A percentile compares a stretch with the other conserved stretches of the same genome.
phyloP scores from a whole-genome alignment of 2,113 vertebrate genomes.

The Vulpes vulpes region DNA sequence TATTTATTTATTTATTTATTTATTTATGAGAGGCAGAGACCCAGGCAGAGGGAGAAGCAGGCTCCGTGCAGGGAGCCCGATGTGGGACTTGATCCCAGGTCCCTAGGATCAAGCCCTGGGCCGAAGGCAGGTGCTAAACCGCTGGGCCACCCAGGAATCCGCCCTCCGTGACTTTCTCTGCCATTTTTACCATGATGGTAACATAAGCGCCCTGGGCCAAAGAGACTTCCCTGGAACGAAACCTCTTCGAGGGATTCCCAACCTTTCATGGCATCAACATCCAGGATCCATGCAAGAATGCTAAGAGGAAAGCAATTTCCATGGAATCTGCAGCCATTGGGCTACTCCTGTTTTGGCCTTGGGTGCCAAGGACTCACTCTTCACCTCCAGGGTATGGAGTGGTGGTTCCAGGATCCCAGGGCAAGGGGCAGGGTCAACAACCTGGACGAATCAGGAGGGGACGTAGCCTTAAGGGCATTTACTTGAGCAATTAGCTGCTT shows the following conservation, averaged over 20 bases:
- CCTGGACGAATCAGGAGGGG: neutral
- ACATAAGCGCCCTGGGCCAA: neutral
- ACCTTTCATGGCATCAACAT: neutral
- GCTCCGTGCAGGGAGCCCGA: too few relatives aligned
- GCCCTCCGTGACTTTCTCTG: neutral
- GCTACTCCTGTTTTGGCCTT: neutral
- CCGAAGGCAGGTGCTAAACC: too few relatives aligned
- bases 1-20: too few relatives aligned
- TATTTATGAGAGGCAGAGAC: too few relatives aligned
- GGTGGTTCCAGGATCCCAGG: neutral
- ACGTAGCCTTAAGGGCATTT: neutral
- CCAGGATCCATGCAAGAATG: neutral
- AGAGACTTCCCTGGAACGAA: neutral
- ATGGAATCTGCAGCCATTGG: neutral
- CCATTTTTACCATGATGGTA: neutral
- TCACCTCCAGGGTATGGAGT: neutral
- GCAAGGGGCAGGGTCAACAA: neutral
- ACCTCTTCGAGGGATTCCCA: neutral
- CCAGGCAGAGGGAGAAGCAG: too few relatives aligned
- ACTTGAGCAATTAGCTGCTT: neutral
- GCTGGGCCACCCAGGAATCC: too few relatives aligned
- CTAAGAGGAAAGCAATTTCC: neutral
- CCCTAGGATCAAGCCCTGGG: too few relatives aligned
- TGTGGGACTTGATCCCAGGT: too few relatives aligned
- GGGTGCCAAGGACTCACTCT: rapidly evolving